Percentiles rank a stretch among this genome's conserved stretches.
phyloP scores from a whole-genome alignment of 2,888 invertebrate species.

The Altica lythri region DNA sequence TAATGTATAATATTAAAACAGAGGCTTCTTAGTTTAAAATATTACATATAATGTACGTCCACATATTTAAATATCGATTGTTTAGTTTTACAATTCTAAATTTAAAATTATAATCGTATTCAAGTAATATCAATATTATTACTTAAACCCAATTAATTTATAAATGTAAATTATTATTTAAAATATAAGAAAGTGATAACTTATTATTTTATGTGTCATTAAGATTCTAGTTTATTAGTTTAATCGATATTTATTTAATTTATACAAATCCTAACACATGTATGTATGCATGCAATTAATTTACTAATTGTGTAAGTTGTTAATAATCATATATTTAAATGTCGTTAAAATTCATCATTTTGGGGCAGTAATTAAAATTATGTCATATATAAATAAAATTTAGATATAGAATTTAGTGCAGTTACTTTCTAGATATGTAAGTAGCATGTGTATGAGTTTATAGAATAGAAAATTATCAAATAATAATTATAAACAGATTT shows the following conservation, averaged over 20 bases:
- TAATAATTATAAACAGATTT: too few relatives aligned
- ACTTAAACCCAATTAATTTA: background rate
- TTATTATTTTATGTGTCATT: background rate
- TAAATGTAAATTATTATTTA: background rate
- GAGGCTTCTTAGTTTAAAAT: too few relatives aligned
- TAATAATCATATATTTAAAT: slow-evolving; percentile 29
- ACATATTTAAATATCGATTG: too few relatives aligned
- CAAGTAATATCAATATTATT: background rate
- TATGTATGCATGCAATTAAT: slow-evolving; percentile 30
- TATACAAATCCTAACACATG: slow-evolving; percentile 32
- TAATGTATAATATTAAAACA: too few relatives aligned
- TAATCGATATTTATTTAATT: slow-evolving; percentile 29
- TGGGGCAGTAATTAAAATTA: slow-evolving; percentile 17
- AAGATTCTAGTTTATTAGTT: slow-evolving; percentile 14
- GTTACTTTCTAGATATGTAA: too few relatives aligned
- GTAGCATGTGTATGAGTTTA: too few relatives aligned
- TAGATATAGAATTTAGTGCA: too few relatives aligned
- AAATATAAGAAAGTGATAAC: slow-evolving; percentile 2
- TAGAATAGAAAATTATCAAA: too few relatives aligned
- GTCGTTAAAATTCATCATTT: slow-evolving; percentile 27
- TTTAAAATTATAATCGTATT: too few relatives aligned
- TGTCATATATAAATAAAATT: slow-evolving; percentile 24
- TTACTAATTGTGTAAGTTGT: slow-evolving; percentile 38
- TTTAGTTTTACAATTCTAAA: too few relatives aligned
- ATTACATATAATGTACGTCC: too few relatives aligned